Conservation (phyloP, 2,888 invertebrate species). For the Epiblema foenella region DNA sequence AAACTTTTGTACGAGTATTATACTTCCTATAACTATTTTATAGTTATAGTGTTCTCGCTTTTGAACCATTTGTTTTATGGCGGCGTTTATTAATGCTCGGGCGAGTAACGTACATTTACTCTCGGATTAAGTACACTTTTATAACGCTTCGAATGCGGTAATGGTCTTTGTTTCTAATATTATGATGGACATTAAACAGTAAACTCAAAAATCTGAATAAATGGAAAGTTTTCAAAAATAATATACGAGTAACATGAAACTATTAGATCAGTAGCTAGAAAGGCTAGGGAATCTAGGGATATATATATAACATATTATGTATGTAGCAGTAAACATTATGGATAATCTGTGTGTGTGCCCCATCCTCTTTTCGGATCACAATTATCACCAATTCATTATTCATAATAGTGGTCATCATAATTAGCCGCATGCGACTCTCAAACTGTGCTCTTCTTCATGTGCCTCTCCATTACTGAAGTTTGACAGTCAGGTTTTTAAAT, state of each 20-base stretch:
- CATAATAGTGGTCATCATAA: too few relatives aligned
- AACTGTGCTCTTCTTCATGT: too few relatives aligned
- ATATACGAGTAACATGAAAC: neutral
- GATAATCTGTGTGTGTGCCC: neutral
- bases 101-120: neutral
- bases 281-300: too few relatives aligned
- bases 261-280: neutral
- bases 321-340: neutral
- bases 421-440: too few relatives aligned
- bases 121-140: neutral
- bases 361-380: neutral
- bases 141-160: constrained; percentile 15
- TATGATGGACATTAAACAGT: neutral
- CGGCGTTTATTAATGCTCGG: constrained; percentile 29
- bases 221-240: constrained; percentile 7
- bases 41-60: constrained; percentile 4
- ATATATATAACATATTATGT: neutral
- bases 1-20: neutral
- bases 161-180: neutral
- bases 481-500: too few relatives aligned
- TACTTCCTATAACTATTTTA: neutral
- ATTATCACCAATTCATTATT: too few relatives aligned
- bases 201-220: neutral
- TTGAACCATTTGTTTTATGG: constrained; percentile 28
- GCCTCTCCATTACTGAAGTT: too few relatives aligned